Conservation (phyloP, 2,888 invertebrate genomes). For the Pollenia labialis region DNA sequence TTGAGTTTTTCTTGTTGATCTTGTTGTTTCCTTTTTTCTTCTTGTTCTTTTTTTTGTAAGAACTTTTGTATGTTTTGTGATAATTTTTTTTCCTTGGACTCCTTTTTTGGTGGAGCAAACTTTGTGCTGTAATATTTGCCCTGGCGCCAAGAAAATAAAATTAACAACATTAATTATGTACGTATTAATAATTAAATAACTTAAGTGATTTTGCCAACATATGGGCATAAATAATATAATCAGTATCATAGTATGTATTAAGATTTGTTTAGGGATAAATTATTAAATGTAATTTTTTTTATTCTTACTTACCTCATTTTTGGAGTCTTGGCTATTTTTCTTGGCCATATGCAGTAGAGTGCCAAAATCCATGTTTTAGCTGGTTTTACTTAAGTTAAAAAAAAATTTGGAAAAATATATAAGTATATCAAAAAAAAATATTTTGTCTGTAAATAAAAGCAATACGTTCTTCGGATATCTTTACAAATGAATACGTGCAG, state of each 20-base stretch:
- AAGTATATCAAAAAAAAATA: not conserved
- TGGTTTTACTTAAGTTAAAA: constrained; percentile 24
- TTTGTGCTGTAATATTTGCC: constrained; percentile 90
- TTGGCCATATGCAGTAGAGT: constrained; percentile 87
- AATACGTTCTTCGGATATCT: constrained; percentile 31
- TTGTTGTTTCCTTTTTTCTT: constrained; percentile 88
- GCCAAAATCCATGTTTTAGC: constrained; percentile 86
- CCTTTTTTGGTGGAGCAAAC: constrained; percentile 93
- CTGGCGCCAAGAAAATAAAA: constrained; percentile 77
- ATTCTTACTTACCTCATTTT: constrained; percentile 80
- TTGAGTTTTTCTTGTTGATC: constrained; percentile 88
- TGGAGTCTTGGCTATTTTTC: constrained; percentile 85
- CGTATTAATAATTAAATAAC: constrained; percentile 10
- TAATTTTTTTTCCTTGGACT: constrained; percentile 87
- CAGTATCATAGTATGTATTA: constrained; percentile 36
- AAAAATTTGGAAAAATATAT: constrained; percentile 32
- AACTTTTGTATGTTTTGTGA: constrained; percentile 93
- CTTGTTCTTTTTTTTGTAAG: constrained; percentile 91
- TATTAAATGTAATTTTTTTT: not conserved
- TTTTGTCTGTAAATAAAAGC: constrained; percentile 48
- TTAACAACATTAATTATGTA: constrained; percentile 1
- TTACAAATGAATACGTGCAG: constrained; percentile 62
- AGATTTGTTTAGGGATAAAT: constrained; percentile 8
- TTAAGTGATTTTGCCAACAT: constrained; percentile 32
- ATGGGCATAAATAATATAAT: constrained; percentile 19